Conservation (phyloP, 2,888 invertebrate genomes). For the Podotricha telesiphe region DNA sequence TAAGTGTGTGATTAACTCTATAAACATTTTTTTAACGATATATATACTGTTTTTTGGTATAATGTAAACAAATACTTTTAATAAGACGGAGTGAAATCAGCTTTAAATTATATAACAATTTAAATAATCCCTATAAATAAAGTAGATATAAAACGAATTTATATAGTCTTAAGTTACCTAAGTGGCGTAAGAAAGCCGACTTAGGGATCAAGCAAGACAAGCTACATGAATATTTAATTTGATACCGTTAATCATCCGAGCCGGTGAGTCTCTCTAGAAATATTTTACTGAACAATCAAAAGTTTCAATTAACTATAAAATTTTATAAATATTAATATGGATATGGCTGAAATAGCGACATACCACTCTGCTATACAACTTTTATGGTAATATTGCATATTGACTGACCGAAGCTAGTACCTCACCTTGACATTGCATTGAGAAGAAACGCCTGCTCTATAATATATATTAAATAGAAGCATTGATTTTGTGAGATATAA, state of each 20-base stretch:
- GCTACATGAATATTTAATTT: conserved; percentile 28
- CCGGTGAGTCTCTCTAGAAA: conserved; percentile 15
- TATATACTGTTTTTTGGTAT: not conserved
- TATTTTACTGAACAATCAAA: not conserved
- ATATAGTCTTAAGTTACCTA: conserved; percentile 13
- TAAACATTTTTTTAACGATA: too few relatives aligned
- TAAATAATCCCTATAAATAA: not conserved
- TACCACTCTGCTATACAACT: too few relatives aligned
- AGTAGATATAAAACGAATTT: conserved; percentile 13
- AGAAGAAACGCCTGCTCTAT: too few relatives aligned
- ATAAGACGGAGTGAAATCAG: not conserved
- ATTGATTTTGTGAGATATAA: too few relatives aligned
- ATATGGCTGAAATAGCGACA: too few relatives aligned
- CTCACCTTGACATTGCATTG: too few relatives aligned
- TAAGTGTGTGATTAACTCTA: too few relatives aligned
- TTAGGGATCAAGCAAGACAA: conserved; percentile 20
- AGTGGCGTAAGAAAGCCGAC: conserved; percentile 24
- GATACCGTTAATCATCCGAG: conserved; percentile 24
- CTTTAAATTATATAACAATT: not conserved
- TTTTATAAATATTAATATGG: conserved; percentile 1
- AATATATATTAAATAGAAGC: too few relatives aligned
- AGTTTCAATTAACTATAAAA: conserved; percentile 18
- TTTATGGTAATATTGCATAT: too few relatives aligned
- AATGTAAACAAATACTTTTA: not conserved
- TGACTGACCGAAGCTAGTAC: too few relatives aligned